Base-by-base conservation (phyloP, 2,113 vertebrate genomes). In the Dascyllus trimaculatus region DNA sequence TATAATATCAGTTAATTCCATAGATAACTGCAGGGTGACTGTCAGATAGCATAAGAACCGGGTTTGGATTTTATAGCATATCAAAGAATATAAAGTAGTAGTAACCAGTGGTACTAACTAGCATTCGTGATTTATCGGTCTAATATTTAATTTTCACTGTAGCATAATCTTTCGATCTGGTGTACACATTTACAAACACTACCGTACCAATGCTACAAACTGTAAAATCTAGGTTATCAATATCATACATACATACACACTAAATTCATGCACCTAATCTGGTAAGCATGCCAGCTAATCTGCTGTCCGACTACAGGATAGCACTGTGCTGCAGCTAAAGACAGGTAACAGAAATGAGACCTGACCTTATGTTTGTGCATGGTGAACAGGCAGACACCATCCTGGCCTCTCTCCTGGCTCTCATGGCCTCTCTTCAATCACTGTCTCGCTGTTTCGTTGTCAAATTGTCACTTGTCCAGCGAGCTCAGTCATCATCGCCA, bases 321-420 rank as follows among this genome's bases (percentile, higher is more conserved):
- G 59, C 7, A 61, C 69, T 48, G 62, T n/a, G 49, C 14, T 17
- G 11, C 26, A 49, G 18, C 46, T 78, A 25, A 52, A 69, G 53
- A 26, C 58, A 46, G 46, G 58, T 11, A 71, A 80, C n/a, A 78
- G 72, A 83, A 80, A 85, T 76, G 48, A 48, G 56, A 90, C 69
- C 94, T 93, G 92, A 94, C 93, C 93, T 94, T 94, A 81, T 93
- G 88, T 91, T 91, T 92, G 90, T 94, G 93, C 94, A 95, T 93
- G 91, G 91, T 89, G 94, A 94, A 90, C 91, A 94, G 84, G 90
- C 56, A 87, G 92, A 93, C 92, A 94, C 92, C 93, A 94, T 94
- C 81, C 91, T 94, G 90, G 90, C 90, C 89, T 89, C 88, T 84
- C 84, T 89, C 84, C 90, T 82, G 83, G 89, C 88, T 89, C 86